Conservation (phyloP, 2,888 invertebrate genomes). For the Eumerus sabulonum region DNA sequence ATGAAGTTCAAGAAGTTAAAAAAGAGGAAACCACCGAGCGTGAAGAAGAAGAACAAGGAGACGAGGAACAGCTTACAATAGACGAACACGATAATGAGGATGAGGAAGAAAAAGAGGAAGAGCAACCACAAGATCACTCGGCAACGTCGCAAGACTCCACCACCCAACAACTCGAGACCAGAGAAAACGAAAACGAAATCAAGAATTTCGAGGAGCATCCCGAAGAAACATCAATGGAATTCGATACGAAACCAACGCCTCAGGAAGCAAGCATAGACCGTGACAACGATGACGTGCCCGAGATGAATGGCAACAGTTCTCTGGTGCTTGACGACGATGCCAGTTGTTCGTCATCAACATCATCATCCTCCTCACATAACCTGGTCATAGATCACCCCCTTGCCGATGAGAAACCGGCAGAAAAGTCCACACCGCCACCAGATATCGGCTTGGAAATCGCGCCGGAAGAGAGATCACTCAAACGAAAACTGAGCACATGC, state of each 20-base stretch:
- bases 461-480: conserved; percentile 53
- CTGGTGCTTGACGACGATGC: conserved; percentile 52
- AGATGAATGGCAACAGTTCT: conserved; percentile 56
- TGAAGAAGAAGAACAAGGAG: conserved; percentile 20
- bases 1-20: too few relatives aligned
- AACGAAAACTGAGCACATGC: conserved; percentile 71
- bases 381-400: conserved; percentile 77
- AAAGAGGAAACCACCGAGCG: too few relatives aligned
- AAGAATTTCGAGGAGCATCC: too few relatives aligned
- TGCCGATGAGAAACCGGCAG: conserved; percentile 68
- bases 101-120: background rate
- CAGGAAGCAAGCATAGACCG: too few relatives aligned
- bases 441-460: background rate
- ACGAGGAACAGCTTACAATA: conserved; percentile 17
- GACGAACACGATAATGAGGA: conserved; percentile 3
- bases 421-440: background rate
- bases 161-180: too few relatives aligned
- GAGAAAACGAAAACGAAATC: too few relatives aligned
- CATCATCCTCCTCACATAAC: conserved; percentile 76
- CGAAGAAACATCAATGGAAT: too few relatives aligned
- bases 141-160: too few relatives aligned
- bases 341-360: conserved; percentile 68
- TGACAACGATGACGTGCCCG: conserved; percentile 7
- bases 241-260: too few relatives aligned
- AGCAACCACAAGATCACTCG: background rate